phyloP scores from a whole-genome alignment of 2,113 vertebrate species.

The Buteo buteo region DNA sequence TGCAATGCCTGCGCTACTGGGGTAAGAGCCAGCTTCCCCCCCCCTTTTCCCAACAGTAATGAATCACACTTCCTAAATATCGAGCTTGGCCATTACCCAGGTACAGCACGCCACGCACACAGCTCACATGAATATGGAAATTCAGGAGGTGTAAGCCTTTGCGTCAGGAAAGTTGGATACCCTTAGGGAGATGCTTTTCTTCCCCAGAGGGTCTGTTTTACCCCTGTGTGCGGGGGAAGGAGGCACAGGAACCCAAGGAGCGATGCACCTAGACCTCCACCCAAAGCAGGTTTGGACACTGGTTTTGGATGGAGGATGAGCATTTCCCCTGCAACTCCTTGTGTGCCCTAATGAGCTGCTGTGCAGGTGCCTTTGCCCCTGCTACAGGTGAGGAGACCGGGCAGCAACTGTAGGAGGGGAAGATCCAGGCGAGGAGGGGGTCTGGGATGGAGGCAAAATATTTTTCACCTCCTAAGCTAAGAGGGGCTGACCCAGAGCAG shows the following conservation, averaged over 20 bases:
- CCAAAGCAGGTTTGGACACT: not conserved
- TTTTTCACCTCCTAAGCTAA: not conserved
- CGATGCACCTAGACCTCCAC: no score
- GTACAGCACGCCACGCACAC: not conserved
- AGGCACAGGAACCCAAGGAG: not conserved
- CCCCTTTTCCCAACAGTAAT: no score
- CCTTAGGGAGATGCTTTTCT: not conserved
- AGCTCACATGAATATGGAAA: not conserved
- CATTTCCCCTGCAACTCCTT: rapidly evolving
- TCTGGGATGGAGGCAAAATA: not conserved
- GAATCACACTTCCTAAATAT: no score
- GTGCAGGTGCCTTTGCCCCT: no score
- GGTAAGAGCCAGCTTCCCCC: not conserved
- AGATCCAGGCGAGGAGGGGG: not conserved
- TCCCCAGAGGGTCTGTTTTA: not conserved
- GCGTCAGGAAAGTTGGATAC: not conserved
- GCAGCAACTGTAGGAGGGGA: rapidly evolving
- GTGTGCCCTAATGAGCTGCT: no score
- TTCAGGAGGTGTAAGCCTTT: no score
- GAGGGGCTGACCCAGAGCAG: not conserved
- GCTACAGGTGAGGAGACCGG: not conserved
- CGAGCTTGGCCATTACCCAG: not conserved
- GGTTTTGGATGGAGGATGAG: not conserved
- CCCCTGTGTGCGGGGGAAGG: rapidly evolving
- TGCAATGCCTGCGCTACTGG: rapidly evolving